Base-by-base conservation (phyloP, 2,113 vertebrate genomes). In the Suricata suricatta region DNA sequence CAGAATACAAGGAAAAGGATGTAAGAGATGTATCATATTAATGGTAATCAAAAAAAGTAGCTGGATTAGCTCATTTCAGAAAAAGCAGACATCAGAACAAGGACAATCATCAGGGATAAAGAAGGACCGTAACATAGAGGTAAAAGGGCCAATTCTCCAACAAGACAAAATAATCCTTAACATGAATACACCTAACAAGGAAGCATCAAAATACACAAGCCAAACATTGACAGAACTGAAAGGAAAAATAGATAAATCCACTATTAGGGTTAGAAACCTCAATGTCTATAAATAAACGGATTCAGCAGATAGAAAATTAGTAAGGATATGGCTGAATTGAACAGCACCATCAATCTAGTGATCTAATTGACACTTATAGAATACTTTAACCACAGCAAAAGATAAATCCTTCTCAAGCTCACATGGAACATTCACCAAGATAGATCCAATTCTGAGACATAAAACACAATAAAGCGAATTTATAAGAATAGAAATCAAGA, bases 181-280 rank as follows among this genome's bases (percentile, higher is more conserved):
- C 38, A 27, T 13, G 9, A 95, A 76, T 79, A 33, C 14, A 83
- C 38, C 25, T 63, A 96, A 63, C 66, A 79, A 71, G 52, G 44
- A 25, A 52, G 41, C 33, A 96, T 69, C 52, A 95, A 93, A 91
- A 84, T 71, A 50, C 31, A 50, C 69, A 25, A 96, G 64, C 44
- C 33, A 93, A 93, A 90, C 80, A 71, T 19, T 76, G 66, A 57
- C 12, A 93, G 44, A 66, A 35, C 6, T 72, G 38, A 81, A 81
- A 87, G 47, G 25, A 84, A 57, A 93, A 77, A 85, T 1, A 86
- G 69, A 68, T 85, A 81, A 60, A 71, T 64, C 52, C 2, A 25
- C 12, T 64, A 81, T 57, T 69, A 69, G 35, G 88, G 8, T 79
- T 93, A 93, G 9, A 60, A n/a, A 86, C 47, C 80, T 74, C 63